phyloP scores from a whole-genome alignment of 2,888 invertebrate genomes.

The Orchesella flavescens region DNA sequence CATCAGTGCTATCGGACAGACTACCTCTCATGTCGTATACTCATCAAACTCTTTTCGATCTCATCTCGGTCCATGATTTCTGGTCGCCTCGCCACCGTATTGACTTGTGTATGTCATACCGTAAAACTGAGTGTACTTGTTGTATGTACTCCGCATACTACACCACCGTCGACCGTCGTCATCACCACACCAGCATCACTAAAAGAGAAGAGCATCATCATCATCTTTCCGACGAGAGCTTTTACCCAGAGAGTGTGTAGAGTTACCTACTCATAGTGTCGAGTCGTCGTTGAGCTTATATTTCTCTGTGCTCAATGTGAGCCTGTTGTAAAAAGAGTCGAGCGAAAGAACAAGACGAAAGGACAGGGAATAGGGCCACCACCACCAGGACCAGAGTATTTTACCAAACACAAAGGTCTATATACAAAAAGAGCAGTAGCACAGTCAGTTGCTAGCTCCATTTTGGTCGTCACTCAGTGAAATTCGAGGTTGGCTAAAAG shows the following conservation, averaged over 20 bases:
- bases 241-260: constrained; percentile 31
- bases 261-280: constrained; percentile 18
- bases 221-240: constrained; percentile 47
- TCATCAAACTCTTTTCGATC: constrained; percentile 33
- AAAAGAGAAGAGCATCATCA: constrained; percentile 40
- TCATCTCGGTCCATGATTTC: constrained; percentile 40
- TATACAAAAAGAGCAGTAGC: constrained; percentile 29
- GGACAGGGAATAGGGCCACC: constrained; percentile 12
- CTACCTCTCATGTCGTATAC: background rate
- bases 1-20: background rate
- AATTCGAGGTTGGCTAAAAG: background rate
- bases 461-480: constrained; percentile 39
- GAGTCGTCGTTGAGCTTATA: constrained; percentile 47
- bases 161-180: constrained; percentile 42
- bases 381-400: constrained; percentile 51
- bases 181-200: constrained; percentile 47
- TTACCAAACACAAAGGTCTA: constrained; percentile 43
- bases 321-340: constrained; percentile 25
- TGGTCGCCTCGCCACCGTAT: constrained; percentile 22
- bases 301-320: constrained; percentile 9
- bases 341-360: constrained; percentile 42
- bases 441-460: constrained; percentile 33
- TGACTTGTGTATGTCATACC: constrained; percentile 35
- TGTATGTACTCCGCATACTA: background rate
- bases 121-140: background rate